A percentile compares a stretch with the other conserved stretches of the same genome.
phyloP scores from a whole-genome alignment of 2,113 vertebrate species.

The Mus spicilegus region DNA sequence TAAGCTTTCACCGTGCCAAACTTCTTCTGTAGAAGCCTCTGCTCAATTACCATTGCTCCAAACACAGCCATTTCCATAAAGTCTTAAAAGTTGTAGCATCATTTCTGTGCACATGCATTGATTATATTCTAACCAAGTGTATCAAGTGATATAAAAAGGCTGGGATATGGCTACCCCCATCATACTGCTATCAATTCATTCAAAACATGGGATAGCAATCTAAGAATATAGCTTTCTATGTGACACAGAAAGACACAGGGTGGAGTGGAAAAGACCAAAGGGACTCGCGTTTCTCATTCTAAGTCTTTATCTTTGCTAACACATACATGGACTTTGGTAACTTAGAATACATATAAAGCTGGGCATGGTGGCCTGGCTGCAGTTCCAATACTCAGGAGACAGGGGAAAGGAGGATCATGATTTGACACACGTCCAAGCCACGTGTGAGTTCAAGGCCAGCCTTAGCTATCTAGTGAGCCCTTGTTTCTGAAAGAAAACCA shows the following conservation, averaged over 20 bases:
- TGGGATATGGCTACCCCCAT: neutral
- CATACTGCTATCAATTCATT: neutral
- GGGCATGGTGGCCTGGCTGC: neutral
- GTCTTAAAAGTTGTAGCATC: neutral
- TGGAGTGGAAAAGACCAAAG: neutral
- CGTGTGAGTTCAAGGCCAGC: neutral
- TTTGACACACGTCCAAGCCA: neutral
- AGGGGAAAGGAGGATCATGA: neutral
- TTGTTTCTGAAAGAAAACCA: neutral
- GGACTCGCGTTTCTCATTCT: neutral
- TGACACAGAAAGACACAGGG: neutral
- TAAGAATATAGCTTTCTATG: slow-evolving; percentile 25
- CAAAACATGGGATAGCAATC: neutral
- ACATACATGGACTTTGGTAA: neutral
- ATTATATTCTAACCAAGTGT: neutral
- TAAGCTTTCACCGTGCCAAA: neutral
- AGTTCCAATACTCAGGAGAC: neutral
- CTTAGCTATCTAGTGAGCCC: neutral
- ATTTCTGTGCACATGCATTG: neutral
- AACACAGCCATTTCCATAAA: neutral
- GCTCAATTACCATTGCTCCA: neutral
- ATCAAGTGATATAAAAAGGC: neutral
- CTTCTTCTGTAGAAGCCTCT: neutral
- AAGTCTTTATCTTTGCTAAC: slow-evolving; percentile 26
- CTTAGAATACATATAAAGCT: neutral